Evolutionary conservation across 1,140 invertebrate genomes (phyloP).

Genomic region (Pachyrhynchus sulphureomaculatus): DNA sequence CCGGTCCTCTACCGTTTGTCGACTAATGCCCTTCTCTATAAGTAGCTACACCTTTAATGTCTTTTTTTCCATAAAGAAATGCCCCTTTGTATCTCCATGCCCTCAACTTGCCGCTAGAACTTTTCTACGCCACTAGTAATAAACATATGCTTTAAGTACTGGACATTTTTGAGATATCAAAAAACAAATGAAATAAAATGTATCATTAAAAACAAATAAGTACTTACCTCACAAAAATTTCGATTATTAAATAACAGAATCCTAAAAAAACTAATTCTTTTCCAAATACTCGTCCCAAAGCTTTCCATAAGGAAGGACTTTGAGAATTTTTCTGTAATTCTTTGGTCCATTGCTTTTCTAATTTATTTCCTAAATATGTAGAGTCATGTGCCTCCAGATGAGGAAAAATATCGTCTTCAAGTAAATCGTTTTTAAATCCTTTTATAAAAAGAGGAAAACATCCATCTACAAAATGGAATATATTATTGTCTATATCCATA

Average conservation of each 20-base stretch:
- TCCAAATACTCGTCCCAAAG: slow-evolving; percentile 48
- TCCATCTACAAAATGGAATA: slow-evolving; percentile 51
- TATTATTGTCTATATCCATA: too few relatives aligned
- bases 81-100: too few relatives aligned
- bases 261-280: slow-evolving; percentile 51
- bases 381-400: slow-evolving; percentile 25
- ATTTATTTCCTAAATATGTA: slow-evolving; percentile 54
- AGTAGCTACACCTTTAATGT: too few relatives aligned
- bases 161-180: too few relatives aligned
- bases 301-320: slow-evolving; percentile 48
- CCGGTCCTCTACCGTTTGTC: too few relatives aligned
- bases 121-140: too few relatives aligned
- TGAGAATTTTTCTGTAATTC: slow-evolving; percentile 43
- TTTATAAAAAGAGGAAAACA: slow-evolving; percentile 44
- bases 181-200: too few relatives aligned
- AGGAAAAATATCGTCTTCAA: slow-evolving; percentile 37
- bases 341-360: slow-evolving; percentile 57
- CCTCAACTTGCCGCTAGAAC: too few relatives aligned
- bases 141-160: too few relatives aligned
- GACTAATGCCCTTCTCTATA: too few relatives aligned
- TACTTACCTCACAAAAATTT: neutral
- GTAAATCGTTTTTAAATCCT: slow-evolving; percentile 34
- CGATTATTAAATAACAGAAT: slow-evolving; percentile 19
- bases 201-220: neutral
- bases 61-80: too few relatives aligned